Evolutionary conservation across 2,113 vertebrate genomes (phyloP).

Genomic region (Aphyosemion australe): DNA sequence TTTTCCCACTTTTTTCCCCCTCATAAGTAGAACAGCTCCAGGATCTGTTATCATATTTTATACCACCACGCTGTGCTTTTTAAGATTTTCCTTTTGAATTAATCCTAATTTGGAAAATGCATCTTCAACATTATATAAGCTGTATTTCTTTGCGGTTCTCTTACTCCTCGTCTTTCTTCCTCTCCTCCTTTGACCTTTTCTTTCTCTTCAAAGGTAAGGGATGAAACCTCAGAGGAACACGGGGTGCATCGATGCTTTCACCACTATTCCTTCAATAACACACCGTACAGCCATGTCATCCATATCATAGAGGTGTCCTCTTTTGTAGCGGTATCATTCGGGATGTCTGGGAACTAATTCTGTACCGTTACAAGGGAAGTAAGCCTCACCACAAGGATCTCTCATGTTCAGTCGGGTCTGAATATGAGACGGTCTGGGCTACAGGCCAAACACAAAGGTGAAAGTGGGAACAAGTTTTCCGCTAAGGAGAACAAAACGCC

Average conservation of each 20-base stretch:
- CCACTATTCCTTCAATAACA: constrained; percentile 48
- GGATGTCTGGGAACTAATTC: constrained; percentile 55
- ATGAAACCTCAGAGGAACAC: constrained; percentile 51
- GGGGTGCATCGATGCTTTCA: constrained; percentile 26
- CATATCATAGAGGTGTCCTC: constrained; percentile 38
- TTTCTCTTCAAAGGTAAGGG: constrained; percentile 37
- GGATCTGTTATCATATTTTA: constrained; percentile 6
- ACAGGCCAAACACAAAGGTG: constrained; percentile 50
- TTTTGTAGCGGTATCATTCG: constrained; percentile 43
- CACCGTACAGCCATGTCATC: constrained; percentile 29
- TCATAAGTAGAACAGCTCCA: neutral
- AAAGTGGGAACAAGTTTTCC: constrained; percentile 44
- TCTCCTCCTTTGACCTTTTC: neutral
- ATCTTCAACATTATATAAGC: constrained; percentile 1
- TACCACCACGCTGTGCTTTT: neutral
- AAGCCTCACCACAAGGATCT: constrained; percentile 48
- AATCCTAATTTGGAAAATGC: constrained; percentile 2
- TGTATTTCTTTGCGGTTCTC: neutral
- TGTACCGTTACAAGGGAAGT: constrained; percentile 53
- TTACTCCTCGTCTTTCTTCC: neutral
- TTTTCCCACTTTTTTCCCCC: constrained; percentile 3
- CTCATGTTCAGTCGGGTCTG: constrained; percentile 39
- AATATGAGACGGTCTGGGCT: constrained; percentile 66
- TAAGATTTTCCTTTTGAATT: neutral
- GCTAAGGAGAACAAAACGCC: constrained; percentile 26